Base-by-base conservation (phyloP, 2,113 vertebrate genomes). In the Corythornis cristatus region DNA sequence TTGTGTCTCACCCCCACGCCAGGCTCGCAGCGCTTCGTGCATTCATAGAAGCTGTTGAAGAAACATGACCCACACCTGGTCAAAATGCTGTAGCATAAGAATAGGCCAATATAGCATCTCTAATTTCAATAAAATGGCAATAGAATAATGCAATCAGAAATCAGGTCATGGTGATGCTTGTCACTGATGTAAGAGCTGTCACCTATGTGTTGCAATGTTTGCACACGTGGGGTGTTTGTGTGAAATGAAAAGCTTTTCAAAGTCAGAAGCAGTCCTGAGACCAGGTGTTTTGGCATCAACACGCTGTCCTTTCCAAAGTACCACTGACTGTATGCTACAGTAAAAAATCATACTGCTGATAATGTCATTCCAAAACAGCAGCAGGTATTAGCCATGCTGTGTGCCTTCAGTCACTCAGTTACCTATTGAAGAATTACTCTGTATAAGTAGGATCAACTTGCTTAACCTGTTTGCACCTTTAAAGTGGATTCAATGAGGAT, bases 41-140 rank as follows among this genome's bases (percentile, higher is more conserved):
- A 12, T 66, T 89, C 14, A 0, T 83, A 89, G 43, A 86, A 95
- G 81, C 78, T 92, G 82, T 89, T 88, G 81, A 75, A 93, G 79
- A 93, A 86, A 67, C 0, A 0, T 64, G 19, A 45, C 26, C 42
- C 23, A 72, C 86, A 87, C 0, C 4, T 93, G 37, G 37, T 70
- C 37, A 85, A 62, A 89, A n/a, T 68, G 6, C 13, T 78, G 73
- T 68, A 73, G 50, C 19, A 54, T 56, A 91, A 64, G 50, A 95
- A 40, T 73, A 66, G 76, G 78, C 53, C 58, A 73, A 88, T 42
- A 40, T 2, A 64, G 8, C 6, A 16, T 40, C 8, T 78, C 56
- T 28, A 54, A 29, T 75, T 56, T 82, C 61, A 95, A 83, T 89
- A 80, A 96, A 94, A 50, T 57, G 14, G 5, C 37, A 12, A 48